Evolutionary conservation across 1,140 invertebrate species (phyloP), one percentile per base, ranked within the genome.

Genomic region (Rhynchophorus ferrugineus): DNA sequence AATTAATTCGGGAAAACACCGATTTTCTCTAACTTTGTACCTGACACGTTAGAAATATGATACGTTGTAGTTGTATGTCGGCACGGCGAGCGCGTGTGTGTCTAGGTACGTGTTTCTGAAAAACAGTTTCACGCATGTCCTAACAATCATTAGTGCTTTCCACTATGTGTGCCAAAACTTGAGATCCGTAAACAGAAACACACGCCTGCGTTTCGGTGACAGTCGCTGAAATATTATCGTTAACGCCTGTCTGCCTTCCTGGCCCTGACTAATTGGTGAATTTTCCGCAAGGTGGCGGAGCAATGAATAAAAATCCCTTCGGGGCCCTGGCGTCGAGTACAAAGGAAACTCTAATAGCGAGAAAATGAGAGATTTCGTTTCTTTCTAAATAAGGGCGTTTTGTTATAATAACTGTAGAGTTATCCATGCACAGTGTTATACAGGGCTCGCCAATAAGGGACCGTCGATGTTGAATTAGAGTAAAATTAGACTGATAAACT

Each of bases 201-300:
- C 9, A 8, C n/a, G n/a, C 13, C 11, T 35, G 21, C 14, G 46
- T 48, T 48, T 38, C 18, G 9, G 22, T 44, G 49, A 24, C 49
- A 51, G 20, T 44, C 44, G 19, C 41, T 51, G 49, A 51, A 51
- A 44, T 51, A 51, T 51, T 11, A 51, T 44, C 29, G 22, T 42
- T 38, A 38, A 51, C 44, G 49, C 16, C 11, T 18, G 19, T 11
- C 13, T 19, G 19, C 29, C 44, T 13, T 11, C 19, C 19, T 13
- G 44, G n/a, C 18, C 13, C 21, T 35, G 44, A 49, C 22, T 38
- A 49, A 38, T 49, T 49, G 29, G 18, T 21, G 33, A 14, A 38
- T 29, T 29, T 29, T 29, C 24, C 24, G 37, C 35, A 20, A 41
- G 35, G 22, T 18, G 13, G 14, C 36, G 17, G n/a, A 6, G 11